Conservation (phyloP, 2,888 invertebrate species). For the Phalera bucephala region DNA sequence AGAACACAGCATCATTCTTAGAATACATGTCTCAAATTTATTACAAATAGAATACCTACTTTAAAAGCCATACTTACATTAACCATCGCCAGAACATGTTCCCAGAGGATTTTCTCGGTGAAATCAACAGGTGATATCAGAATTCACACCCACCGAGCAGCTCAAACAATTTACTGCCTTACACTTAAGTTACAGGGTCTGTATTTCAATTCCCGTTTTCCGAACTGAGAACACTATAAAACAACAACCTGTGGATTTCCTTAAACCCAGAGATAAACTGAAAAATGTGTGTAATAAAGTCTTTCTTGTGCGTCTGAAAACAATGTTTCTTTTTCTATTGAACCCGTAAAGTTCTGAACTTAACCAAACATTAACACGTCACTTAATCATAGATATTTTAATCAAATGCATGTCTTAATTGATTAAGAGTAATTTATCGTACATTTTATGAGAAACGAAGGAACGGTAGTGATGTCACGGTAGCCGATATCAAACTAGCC, state of each 20-base stretch:
- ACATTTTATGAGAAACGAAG: slow-evolving; percentile 46
- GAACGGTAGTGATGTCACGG: slow-evolving; percentile 72
- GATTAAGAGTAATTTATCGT: slow-evolving; percentile 42
- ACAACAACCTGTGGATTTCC: slow-evolving; percentile 71
- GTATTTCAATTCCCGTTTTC: slow-evolving; percentile 47
- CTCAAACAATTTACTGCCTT: slow-evolving; percentile 60
- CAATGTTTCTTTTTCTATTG: slow-evolving; percentile 1
- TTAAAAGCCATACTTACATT: slow-evolving; percentile 68
- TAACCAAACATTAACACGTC: slow-evolving; percentile 3
- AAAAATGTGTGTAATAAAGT: slow-evolving; percentile 12
- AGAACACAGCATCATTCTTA: too few relatives aligned
- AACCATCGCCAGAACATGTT: slow-evolving; percentile 73
- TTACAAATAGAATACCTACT: too few relatives aligned
- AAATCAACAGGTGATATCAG: slow-evolving; percentile 77
- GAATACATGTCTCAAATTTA: too few relatives aligned
- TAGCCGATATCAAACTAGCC: slow-evolving; percentile 78
- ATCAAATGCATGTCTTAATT: slow-evolving; percentile 8
- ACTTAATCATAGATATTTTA: background rate
- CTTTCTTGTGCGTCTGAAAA: slow-evolving; percentile 4
- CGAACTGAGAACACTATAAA: slow-evolving; percentile 40
- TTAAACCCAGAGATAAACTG: slow-evolving; percentile 25
- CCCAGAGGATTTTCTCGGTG: slow-evolving; percentile 51
- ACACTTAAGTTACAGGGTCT: slow-evolving; percentile 52
- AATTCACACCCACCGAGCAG: slow-evolving; percentile 56
- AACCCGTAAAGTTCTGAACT: background rate